Evolutionary conservation across 2,888 invertebrate species (phyloP), one percentile per base, ranked within the genome.

Genomic region (Lepidocyrtoides sp.): DNA sequence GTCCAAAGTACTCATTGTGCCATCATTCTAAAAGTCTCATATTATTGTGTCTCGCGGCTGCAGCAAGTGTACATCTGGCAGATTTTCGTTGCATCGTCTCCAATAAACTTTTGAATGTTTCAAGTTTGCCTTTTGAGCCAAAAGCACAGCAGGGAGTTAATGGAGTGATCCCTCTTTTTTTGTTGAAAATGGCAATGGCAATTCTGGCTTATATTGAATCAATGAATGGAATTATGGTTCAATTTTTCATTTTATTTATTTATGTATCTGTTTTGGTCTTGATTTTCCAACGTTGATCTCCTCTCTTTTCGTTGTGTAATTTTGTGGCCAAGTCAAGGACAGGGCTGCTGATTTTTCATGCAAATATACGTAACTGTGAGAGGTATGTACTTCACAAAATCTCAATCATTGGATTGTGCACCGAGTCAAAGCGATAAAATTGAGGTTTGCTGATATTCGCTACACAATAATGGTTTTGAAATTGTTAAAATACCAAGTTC

Each of bases 61-160:
- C 72, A 82, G 69, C 57, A 89, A 89, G 81, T 89, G 89, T 69
- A 89, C 89, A 89, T 89, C 89, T 89, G 89, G 72, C 44, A 20
- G 17, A 57, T 57, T 89, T 89, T 77, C 17, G 36, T 36, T 26
- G n/a, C n/a, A n/a, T n/a, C n/a, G n/a, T n/a, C n/a, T n/a, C n/a
- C n/a, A n/a, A n/a, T n/a, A n/a, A n/a, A n/a, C n/a, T n/a, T n/a
- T n/a, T n/a, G n/a, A n/a, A n/a, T n/a, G n/a, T n/a, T 44, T 36
- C 2, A 44, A 72, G 17, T 60, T 77, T 32, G n/a, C 36, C 44
- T 88, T 81, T 88, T 14, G 57, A 82, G 57, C 57, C 32, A 79
- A 29, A 14, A 77, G 14, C 63, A 36, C 89, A 82, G 89, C 82
- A 57, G 89, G 89, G 82, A 72, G 89, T 36, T 88, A 54, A 79